Base-by-base conservation (phyloP, 2,888 invertebrate species). In the Drosophila heteroneura region DNA sequence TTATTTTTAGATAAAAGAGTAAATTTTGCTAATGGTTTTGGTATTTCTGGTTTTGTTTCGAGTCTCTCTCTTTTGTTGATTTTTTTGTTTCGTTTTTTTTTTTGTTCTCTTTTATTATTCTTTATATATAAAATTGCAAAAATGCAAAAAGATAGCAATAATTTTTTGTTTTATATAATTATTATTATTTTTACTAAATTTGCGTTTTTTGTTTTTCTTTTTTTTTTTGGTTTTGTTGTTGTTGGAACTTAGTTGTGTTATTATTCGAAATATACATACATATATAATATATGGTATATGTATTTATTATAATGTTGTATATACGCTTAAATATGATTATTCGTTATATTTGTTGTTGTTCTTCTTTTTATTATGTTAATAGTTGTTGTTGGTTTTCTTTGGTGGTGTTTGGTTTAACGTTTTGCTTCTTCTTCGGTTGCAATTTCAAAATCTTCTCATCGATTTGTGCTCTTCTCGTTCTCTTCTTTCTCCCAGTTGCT, bases 131-230 rank as follows among this genome's bases (percentile, higher is more conserved):
- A 93, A 93, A 93, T 92, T 93, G 93, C 93, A 93, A 93, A 93
- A 93, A 93, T 93, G 93, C 93, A 93, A 93, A 93, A 93, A 93
- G 92, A 91, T 91, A 92, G 92, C 91, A 92, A 92, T 92, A 89
- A 85, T 89, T 87, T 65, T 70, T 81, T 84, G 70, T 79, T 72
- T 74, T 70, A 56, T 56, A 37, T 41, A 66, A 80, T 62, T 80
- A 74, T 88, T 83, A 81, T 73, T 81, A 68, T 65, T 73, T 80
- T 87, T 60, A 66, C 83, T 92, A 91, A 91, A 85, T 91, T 83
- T 88, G 85, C 84, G 86, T 85, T 66, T 79, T 74, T 64, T 73
- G 80, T 84, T 82, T 1, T 56, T 79, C 68, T 67, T 70, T 74
- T 69, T 76, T n/a, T 85, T 68, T 75, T 73, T 80, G 70, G 22